phyloP scores from a whole-genome alignment of 2,888 invertebrate species.

The Tortricodes alternella region DNA sequence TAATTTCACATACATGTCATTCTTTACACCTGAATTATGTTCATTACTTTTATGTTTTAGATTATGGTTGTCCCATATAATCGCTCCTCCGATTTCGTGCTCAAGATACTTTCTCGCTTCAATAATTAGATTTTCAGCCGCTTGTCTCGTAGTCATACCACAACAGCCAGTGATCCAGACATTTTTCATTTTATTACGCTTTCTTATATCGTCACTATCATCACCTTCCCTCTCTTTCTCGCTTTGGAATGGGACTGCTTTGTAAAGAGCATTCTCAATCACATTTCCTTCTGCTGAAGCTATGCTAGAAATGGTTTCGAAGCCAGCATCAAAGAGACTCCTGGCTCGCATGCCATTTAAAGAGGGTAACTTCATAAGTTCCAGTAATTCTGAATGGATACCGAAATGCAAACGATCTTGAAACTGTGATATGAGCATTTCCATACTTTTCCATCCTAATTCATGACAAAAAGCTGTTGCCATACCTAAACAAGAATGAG shows the following conservation, averaged over 20 bases:
- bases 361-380: constrained; percentile 92
- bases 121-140: constrained; percentile 88
- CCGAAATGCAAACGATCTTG: constrained; percentile 97
- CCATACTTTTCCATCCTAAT: constrained; percentile 95
- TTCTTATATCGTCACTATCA: constrained; percentile 83
- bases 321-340: constrained; percentile 90
- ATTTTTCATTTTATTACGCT: constrained; percentile 86
- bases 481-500: constrained; percentile 86
- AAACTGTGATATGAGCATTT: constrained; percentile 94
- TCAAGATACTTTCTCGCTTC: constrained; percentile 89
- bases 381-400: constrained; percentile 94
- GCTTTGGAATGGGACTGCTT: constrained; percentile 93
- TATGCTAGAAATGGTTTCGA: constrained; percentile 89
- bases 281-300: constrained; percentile 87
- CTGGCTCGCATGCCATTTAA: constrained; percentile 93
- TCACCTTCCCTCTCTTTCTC: constrained; percentile 89
- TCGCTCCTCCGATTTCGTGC: constrained; percentile 88
- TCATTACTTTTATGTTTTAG: constrained; percentile 18
- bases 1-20: not conserved
- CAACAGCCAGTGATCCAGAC: constrained; percentile 91
- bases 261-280: constrained; percentile 90
- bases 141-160: constrained; percentile 91
- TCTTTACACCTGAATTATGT: constrained; percentile 3
- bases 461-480: constrained; percentile 97
- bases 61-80: constrained; percentile 84